phyloP scores from a whole-genome alignment of 2,113 vertebrate genomes.

The Butorides virescens region DNA sequence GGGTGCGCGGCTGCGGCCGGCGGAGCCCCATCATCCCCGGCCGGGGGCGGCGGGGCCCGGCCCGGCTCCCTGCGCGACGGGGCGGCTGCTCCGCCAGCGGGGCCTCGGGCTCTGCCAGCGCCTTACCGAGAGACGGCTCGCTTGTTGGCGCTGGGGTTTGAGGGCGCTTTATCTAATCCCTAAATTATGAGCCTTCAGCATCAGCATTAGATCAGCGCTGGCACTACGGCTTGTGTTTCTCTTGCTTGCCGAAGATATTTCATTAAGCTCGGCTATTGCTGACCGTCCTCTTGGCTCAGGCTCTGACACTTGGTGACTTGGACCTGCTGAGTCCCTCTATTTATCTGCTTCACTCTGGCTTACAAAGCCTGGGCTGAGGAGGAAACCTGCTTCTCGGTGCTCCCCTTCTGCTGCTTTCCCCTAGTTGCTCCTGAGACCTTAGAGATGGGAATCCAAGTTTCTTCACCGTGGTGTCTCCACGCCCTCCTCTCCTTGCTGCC shows the following conservation, averaged over 20 bases:
- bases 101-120: neutral
- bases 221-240: constrained; percentile 3
- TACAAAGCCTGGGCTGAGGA: neutral
- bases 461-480: neutral
- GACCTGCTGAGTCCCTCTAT: neutral
- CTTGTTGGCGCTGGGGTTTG: neutral
- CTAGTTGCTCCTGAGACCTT: neutral
- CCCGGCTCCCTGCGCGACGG: neutral
- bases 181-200: constrained; percentile 11
- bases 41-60: neutral
- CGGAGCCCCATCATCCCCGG: neutral
- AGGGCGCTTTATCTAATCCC: constrained; percentile 27
- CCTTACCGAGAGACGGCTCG: neutral
- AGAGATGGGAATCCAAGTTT: constrained; percentile 5
- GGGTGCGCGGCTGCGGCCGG: neutral
- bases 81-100: neutral
- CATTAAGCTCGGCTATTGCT: neutral
- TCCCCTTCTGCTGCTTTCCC: neutral
- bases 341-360: neutral
- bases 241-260: constrained; percentile 7
- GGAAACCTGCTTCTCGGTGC: neutral
- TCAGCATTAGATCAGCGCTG: constrained; percentile 34
- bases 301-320: neutral
- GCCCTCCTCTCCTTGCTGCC: neutral
- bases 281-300: neutral